Percentiles rank a stretch among this genome's conserved stretches.
These are phyloP conservation scores for Alauda arvensis DNA, from an alignment of 2,797 vertebrate genomes.

Conservation along the genomic window DNA sequence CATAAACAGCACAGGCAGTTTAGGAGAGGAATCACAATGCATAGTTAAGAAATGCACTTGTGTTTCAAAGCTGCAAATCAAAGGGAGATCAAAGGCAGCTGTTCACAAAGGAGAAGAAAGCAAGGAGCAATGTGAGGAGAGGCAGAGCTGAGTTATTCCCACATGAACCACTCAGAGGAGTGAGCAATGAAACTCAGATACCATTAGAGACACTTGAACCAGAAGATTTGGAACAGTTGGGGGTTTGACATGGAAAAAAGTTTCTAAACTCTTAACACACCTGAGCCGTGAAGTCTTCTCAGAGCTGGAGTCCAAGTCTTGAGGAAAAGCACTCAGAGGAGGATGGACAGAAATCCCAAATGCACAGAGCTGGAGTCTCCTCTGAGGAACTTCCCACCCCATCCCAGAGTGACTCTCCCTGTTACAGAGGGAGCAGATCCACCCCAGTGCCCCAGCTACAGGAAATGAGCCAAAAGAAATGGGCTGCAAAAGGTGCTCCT, in stretches of 20 bases:
- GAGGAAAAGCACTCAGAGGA: neutral
- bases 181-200: neutral
- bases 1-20: neutral
- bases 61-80: slow-evolving; percentile 37
- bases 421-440: neutral
- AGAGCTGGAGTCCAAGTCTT: neutral
- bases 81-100: slow-evolving; percentile 50
- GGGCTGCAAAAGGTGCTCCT: neutral
- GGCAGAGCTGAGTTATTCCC: slow-evolving; percentile 18
- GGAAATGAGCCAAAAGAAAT: neutral
- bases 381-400: neutral
- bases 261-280: neutral
- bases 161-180: neutral
- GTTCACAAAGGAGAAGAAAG: slow-evolving; percentile 18
- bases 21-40: neutral
- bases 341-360: neutral
- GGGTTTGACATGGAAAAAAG: neutral
- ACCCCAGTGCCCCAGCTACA: neutral
- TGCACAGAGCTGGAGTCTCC: neutral
- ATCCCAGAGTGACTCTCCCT: neutral
- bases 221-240: neutral
- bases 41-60: slow-evolving; percentile 26
- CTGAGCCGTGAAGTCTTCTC: neutral
- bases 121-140: neutral
- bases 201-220: neutral